These are phyloP conservation scores for Hydractinia echinata DNA, from an alignment of 30 jellyfish, hydroid and myxozoan species.

Conservation along the genomic window DNA sequence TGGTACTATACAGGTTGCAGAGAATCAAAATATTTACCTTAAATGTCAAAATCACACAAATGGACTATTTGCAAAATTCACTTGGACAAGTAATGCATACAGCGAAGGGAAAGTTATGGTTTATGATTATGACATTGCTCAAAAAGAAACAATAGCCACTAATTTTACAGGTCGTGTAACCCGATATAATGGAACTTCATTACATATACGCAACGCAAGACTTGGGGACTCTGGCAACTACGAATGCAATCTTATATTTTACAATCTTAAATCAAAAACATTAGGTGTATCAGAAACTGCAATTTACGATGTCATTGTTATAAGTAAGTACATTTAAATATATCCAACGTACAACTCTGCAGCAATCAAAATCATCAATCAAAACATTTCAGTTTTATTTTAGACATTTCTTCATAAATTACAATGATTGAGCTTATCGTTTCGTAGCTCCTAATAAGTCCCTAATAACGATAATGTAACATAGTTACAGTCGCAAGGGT, in stretches of 20 bases:
- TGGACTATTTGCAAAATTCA: slow-evolving; percentile 3
- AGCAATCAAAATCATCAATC: too few relatives aligned
- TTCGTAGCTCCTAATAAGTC: too few relatives aligned
- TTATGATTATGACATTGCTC: background rate
- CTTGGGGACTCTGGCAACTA: slow-evolving; percentile 3
- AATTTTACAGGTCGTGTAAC: background rate
- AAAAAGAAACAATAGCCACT: background rate
- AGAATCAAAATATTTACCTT: background rate
- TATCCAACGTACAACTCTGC: too few relatives aligned
- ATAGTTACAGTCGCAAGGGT: too few relatives aligned
- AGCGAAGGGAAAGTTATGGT: background rate
- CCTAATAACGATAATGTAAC: too few relatives aligned
- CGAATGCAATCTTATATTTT: background rate
- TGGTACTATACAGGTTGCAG: background rate
- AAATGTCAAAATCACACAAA: slow-evolving; percentile 7
- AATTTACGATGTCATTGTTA: background rate
- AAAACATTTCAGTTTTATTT: too few relatives aligned
- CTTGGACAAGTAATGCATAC: slow-evolving; percentile 15
- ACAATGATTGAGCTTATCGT: too few relatives aligned
- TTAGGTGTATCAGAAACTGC: background rate
- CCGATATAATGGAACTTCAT: background rate
- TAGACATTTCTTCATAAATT: too few relatives aligned
- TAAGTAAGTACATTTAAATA: background rate
- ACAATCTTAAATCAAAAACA: background rate
- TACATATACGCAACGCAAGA: background rate